Percentiles rank a stretch among this genome's conserved stretches.
These are phyloP conservation scores for Gadopsis marmoratus DNA, from an alignment of 2,797 vertebrate species.

Conservation along the genomic window DNA sequence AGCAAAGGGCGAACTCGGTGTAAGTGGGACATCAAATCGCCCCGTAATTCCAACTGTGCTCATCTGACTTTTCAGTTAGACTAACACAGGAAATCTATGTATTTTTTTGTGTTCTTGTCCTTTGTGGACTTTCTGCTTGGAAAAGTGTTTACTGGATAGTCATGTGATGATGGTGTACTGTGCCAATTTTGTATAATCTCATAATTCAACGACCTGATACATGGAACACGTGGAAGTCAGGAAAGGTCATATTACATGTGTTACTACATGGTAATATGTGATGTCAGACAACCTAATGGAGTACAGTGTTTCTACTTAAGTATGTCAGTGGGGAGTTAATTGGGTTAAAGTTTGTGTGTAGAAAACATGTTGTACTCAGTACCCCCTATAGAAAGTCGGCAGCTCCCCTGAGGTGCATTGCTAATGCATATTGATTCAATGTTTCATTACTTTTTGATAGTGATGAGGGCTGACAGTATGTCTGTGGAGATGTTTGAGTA, in stretches of 20 bases:
- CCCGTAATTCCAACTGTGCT: constrained; percentile 5
- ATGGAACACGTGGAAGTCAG: not conserved
- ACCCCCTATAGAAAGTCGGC: constrained; percentile 31
- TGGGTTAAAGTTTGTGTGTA: not conserved
- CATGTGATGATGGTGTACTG: not conserved
- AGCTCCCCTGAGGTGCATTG: constrained; percentile 42
- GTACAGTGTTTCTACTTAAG: not conserved
- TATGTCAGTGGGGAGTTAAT: not conserved
- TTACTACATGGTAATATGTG: constrained; percentile 2
- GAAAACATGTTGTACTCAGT: constrained; percentile 13
- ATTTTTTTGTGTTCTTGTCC: not conserved
- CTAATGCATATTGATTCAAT: constrained; percentile 62
- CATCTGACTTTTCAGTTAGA: not conserved
- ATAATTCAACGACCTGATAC: constrained; percentile 5
- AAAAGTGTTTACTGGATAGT: not conserved
- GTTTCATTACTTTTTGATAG: constrained; percentile 75
- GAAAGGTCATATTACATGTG: not conserved
- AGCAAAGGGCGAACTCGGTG: constrained; percentile 84
- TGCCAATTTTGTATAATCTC: not conserved
- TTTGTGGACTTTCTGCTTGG: not conserved
- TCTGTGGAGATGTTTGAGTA: constrained; percentile 72
- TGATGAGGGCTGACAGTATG: constrained; percentile 68
- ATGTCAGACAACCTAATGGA: not conserved
- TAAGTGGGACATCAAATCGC: constrained; percentile 79
- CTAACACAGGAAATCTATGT: not conserved